Percentiles rank a stretch among this genome's conserved stretches.
Conservation (phyloP, 2,113 vertebrate genomes). For the Nesoenas mayeri region DNA sequence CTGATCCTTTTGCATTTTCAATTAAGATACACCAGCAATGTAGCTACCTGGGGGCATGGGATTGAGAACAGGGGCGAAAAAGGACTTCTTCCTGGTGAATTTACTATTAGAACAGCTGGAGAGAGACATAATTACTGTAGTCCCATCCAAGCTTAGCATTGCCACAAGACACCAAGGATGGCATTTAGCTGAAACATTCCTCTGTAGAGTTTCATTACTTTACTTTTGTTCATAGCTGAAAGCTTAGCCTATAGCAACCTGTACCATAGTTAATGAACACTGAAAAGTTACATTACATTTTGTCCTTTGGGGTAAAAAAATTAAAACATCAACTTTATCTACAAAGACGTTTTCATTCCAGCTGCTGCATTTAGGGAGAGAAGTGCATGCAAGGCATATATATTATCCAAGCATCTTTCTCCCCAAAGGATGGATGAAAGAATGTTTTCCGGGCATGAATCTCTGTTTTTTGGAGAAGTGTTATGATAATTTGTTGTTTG, state of each 20-base stretch:
- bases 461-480: neutral
- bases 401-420: conserved; percentile 24
- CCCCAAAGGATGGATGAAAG: conserved; percentile 38
- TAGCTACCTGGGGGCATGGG: neutral
- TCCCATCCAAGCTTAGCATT: neutral
- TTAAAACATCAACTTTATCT: conserved; percentile 42
- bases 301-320: conserved; percentile 42
- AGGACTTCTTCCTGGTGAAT: neutral
- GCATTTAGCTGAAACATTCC: neutral
- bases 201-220: conserved; percentile 2
- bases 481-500: conserved; percentile 9
- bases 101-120: neutral
- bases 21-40: neutral
- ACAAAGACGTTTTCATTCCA: conserved; percentile 5
- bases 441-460: conserved; percentile 7
- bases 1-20: neutral
- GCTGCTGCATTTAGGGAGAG: conserved; percentile 2
- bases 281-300: conserved; percentile 26
- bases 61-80: neutral
- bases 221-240: conserved; percentile 27
- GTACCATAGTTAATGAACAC: conserved; percentile 17
- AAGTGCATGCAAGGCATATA: neutral
- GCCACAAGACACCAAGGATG: neutral
- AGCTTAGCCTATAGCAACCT: conserved; percentile 18
- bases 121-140: neutral